These are phyloP conservation scores for Acrocera orbiculus DNA, from an alignment of 2,888 invertebrate species.

Conservation along the genomic window DNA sequence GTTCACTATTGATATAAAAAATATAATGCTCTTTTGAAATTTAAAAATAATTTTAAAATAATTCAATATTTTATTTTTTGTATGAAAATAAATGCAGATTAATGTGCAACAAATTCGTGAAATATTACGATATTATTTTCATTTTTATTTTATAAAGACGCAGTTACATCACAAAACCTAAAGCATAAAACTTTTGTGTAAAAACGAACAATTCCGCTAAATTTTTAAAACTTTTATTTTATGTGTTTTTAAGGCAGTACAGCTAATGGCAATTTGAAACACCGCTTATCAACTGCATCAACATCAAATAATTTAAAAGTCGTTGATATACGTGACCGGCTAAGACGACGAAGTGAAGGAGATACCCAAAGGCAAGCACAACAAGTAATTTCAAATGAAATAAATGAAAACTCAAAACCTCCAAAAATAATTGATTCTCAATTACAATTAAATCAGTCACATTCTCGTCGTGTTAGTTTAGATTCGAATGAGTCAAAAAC, in stretches of 20 bases:
- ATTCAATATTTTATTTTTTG: too few relatives aligned
- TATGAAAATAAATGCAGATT: too few relatives aligned
- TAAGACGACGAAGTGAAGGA: constrained; percentile 46
- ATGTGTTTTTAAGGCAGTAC: constrained; percentile 19
- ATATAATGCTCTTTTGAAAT: too few relatives aligned
- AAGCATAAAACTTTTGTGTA: too few relatives aligned
- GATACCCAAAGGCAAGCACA: constrained; percentile 31
- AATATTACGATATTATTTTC: neutral
- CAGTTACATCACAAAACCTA: too few relatives aligned
- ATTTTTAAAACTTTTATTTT: constrained; percentile 4
- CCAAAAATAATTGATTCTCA: constrained; percentile 22
- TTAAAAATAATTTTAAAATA: neutral
- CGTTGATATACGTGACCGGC: constrained; percentile 22
- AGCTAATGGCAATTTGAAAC: constrained; percentile 20
- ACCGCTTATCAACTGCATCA: constrained; percentile 18
- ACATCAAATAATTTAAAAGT: constrained; percentile 17
- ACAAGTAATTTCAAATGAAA: constrained; percentile 16
- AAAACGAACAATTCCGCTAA: too few relatives aligned
- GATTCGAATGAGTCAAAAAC: constrained; percentile 34
- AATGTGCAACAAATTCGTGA: too few relatives aligned
- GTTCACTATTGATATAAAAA: too few relatives aligned
- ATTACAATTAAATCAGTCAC: constrained; percentile 14
- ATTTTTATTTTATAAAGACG: too few relatives aligned
- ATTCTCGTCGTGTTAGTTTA: constrained; percentile 43
- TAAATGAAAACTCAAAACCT: constrained; percentile 9